These are phyloP conservation scores for Aeoliscus strigatus DNA, from an alignment of 2,797 vertebrate species.

Conservation along the genomic window DNA sequence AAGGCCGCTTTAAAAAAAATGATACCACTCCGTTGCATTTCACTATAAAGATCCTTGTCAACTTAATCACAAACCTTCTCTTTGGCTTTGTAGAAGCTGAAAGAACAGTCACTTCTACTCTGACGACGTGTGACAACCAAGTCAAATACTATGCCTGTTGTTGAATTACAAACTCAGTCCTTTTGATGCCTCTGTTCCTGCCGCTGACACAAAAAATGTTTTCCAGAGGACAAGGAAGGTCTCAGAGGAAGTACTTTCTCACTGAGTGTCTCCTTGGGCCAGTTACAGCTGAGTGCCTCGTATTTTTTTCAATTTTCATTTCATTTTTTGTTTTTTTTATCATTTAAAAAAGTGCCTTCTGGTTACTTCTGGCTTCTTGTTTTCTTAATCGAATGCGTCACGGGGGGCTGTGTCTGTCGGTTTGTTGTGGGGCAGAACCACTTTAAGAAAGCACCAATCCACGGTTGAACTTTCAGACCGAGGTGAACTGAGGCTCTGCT, in stretches of 20 bases:
- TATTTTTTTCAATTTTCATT: slow-evolving; percentile 11
- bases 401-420: slow-evolving; percentile 42
- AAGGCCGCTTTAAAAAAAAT: slow-evolving; percentile 50
- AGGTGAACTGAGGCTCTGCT: slow-evolving; percentile 61
- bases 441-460: slow-evolving; percentile 74
- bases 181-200: slow-evolving; percentile 32
- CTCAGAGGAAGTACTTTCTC: slow-evolving; percentile 21
- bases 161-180: slow-evolving; percentile 38
- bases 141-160: slow-evolving; percentile 24
- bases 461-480: slow-evolving; percentile 52
- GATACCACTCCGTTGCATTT: slow-evolving; percentile 52
- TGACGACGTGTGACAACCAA: slow-evolving; percentile 37
- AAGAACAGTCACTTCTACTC: slow-evolving; percentile 55
- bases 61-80: slow-evolving; percentile 66
- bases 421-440: slow-evolving; percentile 56
- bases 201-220: slow-evolving; percentile 25
- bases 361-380: slow-evolving; percentile 37
- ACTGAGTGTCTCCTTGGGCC: slow-evolving; percentile 27
- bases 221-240: slow-evolving; percentile 28
- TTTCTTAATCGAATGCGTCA: slow-evolving; percentile 33
- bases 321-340: slow-evolving; percentile 1
- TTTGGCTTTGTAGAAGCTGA: slow-evolving; percentile 71
- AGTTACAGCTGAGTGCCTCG: slow-evolving; percentile 51
- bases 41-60: slow-evolving; percentile 59
- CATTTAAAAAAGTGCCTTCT: slow-evolving; percentile 63